phyloP scores from a whole-genome alignment of 2,113 vertebrate species.

The Python bivittatus region DNA sequence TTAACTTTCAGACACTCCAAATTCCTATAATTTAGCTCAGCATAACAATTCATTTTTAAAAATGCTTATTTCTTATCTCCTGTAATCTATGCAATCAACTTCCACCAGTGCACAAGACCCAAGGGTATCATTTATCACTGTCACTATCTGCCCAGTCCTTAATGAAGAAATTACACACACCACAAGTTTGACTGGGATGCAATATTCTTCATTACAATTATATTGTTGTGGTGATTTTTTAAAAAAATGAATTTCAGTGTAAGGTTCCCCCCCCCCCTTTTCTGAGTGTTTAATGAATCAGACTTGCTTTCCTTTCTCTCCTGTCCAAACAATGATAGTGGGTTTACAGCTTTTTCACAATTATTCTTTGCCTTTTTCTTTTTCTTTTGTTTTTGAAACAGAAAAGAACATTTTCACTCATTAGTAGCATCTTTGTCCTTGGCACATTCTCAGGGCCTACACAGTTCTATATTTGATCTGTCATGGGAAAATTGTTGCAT shows the following conservation, averaged over 20 bases:
- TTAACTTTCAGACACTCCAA: conserved; percentile 27
- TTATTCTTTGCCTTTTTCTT: conserved; percentile 23
- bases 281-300: conserved; percentile 18
- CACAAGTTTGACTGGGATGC: conserved; percentile 42
- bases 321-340: conserved; percentile 4
- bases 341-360: neutral
- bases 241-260: conserved; percentile 10
- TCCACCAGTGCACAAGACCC: conserved; percentile 30
- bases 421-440: conserved; percentile 18
- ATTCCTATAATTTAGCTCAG: conserved; percentile 19
- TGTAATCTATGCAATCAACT: conserved; percentile 42
- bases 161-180: conserved; percentile 56
- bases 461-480: neutral
- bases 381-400: conserved; percentile 15
- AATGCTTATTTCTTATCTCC: conserved; percentile 43
- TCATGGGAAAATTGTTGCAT: neutral
- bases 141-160: conserved; percentile 43
- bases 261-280: neutral
- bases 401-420: neutral
- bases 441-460: conserved; percentile 12
- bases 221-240: conserved; percentile 3
- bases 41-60: conserved; percentile 46
- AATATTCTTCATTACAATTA: conserved; percentile 45
- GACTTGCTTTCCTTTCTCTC: neutral
- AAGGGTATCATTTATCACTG: conserved; percentile 50